A percentile compares a stretch with the other conserved stretches of the same genome.
These are phyloP conservation scores for Endotricha flammealis DNA, from an alignment of 2,888 invertebrate species.

Conservation along the genomic window DNA sequence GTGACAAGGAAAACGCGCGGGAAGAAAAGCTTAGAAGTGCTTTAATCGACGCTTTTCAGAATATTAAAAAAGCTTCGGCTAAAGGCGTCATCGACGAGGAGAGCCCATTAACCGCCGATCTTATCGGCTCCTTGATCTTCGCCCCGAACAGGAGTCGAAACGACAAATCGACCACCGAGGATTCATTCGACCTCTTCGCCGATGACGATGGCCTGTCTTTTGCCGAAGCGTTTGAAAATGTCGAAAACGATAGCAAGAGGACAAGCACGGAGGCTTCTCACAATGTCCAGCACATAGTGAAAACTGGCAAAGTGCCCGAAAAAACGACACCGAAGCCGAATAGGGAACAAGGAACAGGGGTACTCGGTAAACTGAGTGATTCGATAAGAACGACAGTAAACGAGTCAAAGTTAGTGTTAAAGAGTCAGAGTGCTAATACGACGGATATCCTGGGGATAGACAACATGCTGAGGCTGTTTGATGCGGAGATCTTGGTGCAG, in stretches of 20 bases:
- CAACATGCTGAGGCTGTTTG: conserved; percentile 75
- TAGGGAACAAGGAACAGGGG: too few species aligned
- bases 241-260: conserved; percentile 36
- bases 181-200: conserved; percentile 55
- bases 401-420: conserved; percentile 49
- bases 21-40: conserved; percentile 65
- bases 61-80: conserved; percentile 62
- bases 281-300: conserved; percentile 68
- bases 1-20: conserved; percentile 49
- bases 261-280: conserved; percentile 63
- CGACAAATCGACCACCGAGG: conserved; percentile 40
- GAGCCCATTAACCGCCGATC: conserved; percentile 44
- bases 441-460: conserved; percentile 59
- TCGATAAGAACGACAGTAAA: conserved; percentile 55
- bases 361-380: conserved; percentile 49
- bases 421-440: conserved; percentile 27
- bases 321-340: conserved; percentile 46
- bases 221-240: conserved; percentile 39
- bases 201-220: conserved; percentile 66
- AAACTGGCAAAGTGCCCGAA: conserved; percentile 46
- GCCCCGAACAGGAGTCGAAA: conserved; percentile 31
- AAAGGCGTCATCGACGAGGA: conserved; percentile 59
- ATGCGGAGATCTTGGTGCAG: conserved; percentile 72
- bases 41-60: conserved; percentile 69
- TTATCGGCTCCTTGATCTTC: conserved; percentile 51